Evolutionary conservation across 2,797 vertebrate genomes (phyloP), one percentile per base, ranked within the genome.

Genomic region (Pyrocephalus nanus): DNA sequence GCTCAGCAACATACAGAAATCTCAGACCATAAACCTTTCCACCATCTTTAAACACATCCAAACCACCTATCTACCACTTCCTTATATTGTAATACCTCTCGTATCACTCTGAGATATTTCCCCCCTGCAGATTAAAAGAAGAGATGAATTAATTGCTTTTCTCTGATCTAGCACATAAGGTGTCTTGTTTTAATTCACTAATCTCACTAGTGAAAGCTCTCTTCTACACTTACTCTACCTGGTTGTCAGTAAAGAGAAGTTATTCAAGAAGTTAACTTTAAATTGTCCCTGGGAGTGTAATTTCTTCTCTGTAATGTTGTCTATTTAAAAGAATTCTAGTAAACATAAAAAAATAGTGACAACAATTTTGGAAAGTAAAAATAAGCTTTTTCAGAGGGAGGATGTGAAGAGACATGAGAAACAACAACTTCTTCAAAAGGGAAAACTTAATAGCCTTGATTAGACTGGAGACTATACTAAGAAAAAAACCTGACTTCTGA

Each of bases 11-110:
- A n/a, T 0, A 6, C 6, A 80, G 6, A 32, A 40, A 29, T 0
- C 13, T 23, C 32, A 60, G 4, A 2, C 26, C 7, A 12, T 4
- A n/a, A 18, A 0, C 3, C 0, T 0, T 14, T 40, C 9, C 15
- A 62, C 2, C 43, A 18, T 10, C 20, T 16, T 29, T n/a, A 86
- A 45, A 50, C 2, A 3, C 8, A 43, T 6, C 3, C 16, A 58
- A 66, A 13, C 2, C 11, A 38, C 7, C 21, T 20, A 0, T n/a
- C 34, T 62, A 5, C 40, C 8, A 15, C 10, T 55, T 51, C 32
- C 25, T 80, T 5, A 16, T 3, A 0, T 0, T 22, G 23, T 4
- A 7, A 11, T 40, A 30, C 30, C 15, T 27, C 53, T 67, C 18
- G 16, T 26, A 48, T 20, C 45, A 22, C 27, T 48, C 16, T 47